phyloP scores from a whole-genome alignment of 2,888 invertebrate species.

The Pristionchus maxplancki region DNA sequence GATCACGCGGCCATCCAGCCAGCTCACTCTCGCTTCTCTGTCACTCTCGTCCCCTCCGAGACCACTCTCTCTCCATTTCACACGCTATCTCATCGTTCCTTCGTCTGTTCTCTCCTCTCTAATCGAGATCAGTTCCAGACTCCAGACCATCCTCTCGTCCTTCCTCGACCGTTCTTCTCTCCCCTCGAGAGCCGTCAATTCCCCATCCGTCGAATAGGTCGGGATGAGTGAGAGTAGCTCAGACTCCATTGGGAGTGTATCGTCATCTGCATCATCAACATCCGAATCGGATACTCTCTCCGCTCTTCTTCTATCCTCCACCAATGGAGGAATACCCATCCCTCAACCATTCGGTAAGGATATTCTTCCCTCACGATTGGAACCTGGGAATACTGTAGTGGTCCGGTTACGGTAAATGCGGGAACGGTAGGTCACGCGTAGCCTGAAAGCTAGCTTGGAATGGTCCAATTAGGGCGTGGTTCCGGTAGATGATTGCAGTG shows the following conservation, averaged over 20 bases:
- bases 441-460: background rate
- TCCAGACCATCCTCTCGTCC: background rate
- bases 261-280: background rate
- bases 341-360: background rate
- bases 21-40: background rate
- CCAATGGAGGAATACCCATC: constrained; percentile 8
- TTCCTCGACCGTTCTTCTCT: background rate
- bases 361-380: background rate
- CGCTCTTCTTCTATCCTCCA: background rate
- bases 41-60: constrained; percentile 8
- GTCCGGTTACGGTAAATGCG: background rate
- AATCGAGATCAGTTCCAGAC: background rate
- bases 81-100: background rate
- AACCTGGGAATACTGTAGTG: too few relatives aligned
- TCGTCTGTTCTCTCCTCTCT: background rate
- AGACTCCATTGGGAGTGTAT: constrained; percentile 2
- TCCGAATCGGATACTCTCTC: constrained; percentile 26
- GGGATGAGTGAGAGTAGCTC: constrained; percentile 20
- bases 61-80: background rate
- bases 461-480: constrained; percentile 9
- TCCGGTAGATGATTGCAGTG: background rate
- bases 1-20: constrained; percentile 1
- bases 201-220: background rate
- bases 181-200: background rate
- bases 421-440: background rate